These are phyloP conservation scores for Octonoba sinensis DNA, from an alignment of 2,888 invertebrate genomes.

Conservation along the genomic window DNA sequence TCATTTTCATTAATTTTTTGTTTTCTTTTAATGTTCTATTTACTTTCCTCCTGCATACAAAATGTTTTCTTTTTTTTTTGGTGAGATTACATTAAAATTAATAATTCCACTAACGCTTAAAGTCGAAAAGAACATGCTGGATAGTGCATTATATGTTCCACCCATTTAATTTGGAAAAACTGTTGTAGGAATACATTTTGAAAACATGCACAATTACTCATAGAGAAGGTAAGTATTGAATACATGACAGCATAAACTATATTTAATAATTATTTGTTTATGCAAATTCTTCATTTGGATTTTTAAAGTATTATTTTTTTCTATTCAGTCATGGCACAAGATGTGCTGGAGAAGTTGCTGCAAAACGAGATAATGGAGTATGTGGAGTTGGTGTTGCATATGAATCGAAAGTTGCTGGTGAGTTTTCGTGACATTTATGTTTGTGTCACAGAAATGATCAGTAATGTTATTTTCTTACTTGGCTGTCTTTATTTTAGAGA, in stretches of 20 bases:
- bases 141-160: too few species aligned
- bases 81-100: too few species aligned
- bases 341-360: constrained; percentile 99
- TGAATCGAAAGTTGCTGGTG: constrained; percentile 85
- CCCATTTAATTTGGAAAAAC: too few species aligned
- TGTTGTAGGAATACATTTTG: not conserved
- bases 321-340: constrained; percentile 89
- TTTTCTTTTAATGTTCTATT: too few species aligned
- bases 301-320: too few species aligned
- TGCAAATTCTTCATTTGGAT: too few species aligned
- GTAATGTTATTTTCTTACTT: not conserved
- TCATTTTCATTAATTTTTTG: too few species aligned
- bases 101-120: too few species aligned
- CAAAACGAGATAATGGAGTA: constrained; percentile 96
- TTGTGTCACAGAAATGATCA: not conserved
- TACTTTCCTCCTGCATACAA: too few species aligned
- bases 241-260: not conserved
- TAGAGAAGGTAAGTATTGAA: not conserved
- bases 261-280: not conserved
- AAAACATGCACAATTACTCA: not conserved
- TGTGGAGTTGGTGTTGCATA: constrained; percentile 99
- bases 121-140: too few species aligned
- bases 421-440: not conserved
- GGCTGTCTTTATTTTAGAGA: not conserved
- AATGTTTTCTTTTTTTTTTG: too few species aligned